Evolutionary conservation across 2,113 vertebrate species (phyloP), one percentile per base, ranked within the genome.

Genomic region (Serilophus lunatus): DNA sequence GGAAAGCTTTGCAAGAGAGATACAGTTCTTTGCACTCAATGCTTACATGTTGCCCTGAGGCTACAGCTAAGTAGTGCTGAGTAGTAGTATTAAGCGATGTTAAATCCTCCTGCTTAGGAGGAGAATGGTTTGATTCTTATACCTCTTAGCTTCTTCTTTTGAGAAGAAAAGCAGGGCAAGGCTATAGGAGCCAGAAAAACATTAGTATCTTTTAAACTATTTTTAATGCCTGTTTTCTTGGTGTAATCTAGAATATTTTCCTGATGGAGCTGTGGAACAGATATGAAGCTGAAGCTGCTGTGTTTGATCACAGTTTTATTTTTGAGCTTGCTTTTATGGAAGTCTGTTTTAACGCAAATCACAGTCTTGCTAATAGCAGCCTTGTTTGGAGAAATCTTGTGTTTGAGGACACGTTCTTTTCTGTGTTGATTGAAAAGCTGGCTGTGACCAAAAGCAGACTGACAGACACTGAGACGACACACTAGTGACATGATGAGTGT

Each of bases 61-160:
- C 97, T 96, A 91, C 31, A 3, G 91, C 97, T 96, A 97, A 97
- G 92, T 76, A 77, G 79, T 95, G 97, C 94, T 85, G 97, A 98
- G 95, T 66, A 88, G 88, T 86, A 96, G 90, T 92, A 94, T 97
- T 97, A 96, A 97, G 84, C 95, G 96, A 88, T 77, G 91, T 93
- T 97, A 97, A 97, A 95, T 97, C 93, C 85, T 96, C 80, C 90
- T 93, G 93, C 78, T 97, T 83, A 35, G 64, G 74, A 31, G 72
- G 70, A 97, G 94, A 96, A 95, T 92, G 59, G 44, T 94, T 96
- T 93, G 72, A 87, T 96, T 97, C 89, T 97, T 95, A 76, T 29
- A 87, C 77, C 71, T 88, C 78, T 93, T 83, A 75, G 86, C 64
- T 71, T 89, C 45, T 59, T 93, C 76, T 88, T 96, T 92, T 49